phyloP scores from a whole-genome alignment of 35 echinoderm and acorn worm genomes.

The Stichopus chloronotus region DNA sequence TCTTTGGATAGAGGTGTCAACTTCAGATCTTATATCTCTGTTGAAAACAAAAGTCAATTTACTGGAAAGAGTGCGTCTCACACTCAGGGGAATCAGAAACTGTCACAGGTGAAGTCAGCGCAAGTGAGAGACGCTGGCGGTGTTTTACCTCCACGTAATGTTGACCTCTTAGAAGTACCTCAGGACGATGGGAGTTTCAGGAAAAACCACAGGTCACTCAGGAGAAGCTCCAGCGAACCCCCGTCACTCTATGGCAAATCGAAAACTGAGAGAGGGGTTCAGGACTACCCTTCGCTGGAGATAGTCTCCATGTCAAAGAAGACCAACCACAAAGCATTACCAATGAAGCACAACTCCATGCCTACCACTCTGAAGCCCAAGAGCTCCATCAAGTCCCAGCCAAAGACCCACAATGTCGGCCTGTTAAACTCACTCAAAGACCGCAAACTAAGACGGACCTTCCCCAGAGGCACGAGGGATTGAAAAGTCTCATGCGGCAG shows the following conservation, averaged over 20 bases:
- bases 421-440: not conserved
- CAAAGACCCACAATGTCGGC: not conserved
- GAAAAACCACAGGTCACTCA: not conserved
- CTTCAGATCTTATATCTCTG: not conserved
- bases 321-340: constrained; percentile 53
- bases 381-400: not conserved
- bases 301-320: constrained; percentile 42
- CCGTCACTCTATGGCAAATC: not conserved
- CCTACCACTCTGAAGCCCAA: constrained; percentile 76
- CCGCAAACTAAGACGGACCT: constrained; percentile 17
- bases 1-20: not conserved
- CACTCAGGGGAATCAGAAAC: not conserved
- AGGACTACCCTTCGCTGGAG: constrained; percentile 34
- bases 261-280: not conserved
- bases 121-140: not conserved
- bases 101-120: not conserved
- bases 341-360: constrained; percentile 81
- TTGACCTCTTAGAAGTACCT: not conserved
- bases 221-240: constrained; percentile 36
- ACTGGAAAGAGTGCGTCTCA: not conserved
- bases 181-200: not conserved
- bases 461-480: constrained; percentile 31
- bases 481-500: not conserved
- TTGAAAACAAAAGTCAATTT: not conserved
- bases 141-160: not conserved